phyloP scores from a whole-genome alignment of 35 echinoderm and acorn worm genomes.

The Apostichopus japonicus region DNA sequence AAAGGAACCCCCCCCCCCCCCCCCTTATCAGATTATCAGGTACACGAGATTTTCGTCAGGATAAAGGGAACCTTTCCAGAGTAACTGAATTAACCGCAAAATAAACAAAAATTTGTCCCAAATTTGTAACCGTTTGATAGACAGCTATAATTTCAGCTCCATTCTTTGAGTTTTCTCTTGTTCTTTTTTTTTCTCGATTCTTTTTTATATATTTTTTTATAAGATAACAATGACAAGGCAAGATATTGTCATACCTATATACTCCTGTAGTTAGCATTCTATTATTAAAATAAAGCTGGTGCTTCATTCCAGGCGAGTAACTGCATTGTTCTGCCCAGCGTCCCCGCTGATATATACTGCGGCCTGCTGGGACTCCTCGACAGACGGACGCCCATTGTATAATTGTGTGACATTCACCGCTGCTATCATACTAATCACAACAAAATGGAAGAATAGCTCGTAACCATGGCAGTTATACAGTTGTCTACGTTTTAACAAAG shows the following conservation, averaged over 20 bases:
- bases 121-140: conserved; percentile 35
- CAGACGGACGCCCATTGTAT: conserved; percentile 32
- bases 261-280: background rate
- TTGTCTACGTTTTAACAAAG: conserved; percentile 27
- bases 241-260: conserved; percentile 2
- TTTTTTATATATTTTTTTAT: background rate
- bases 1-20: no score
- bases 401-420: conserved; percentile 13
- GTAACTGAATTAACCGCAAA: background rate
- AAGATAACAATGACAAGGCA: conserved; percentile 45
- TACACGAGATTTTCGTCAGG: background rate
- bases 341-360: conserved; percentile 31
- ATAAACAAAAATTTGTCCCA: background rate
- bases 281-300: background rate
- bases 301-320: conserved; percentile 22
- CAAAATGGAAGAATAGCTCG: conserved; percentile 19
- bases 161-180: background rate
- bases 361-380: conserved; percentile 16
- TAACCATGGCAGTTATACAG: conserved; percentile 19
- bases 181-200: background rate
- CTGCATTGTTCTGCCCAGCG: background rate
- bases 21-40: background rate
- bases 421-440: conserved; percentile 50
- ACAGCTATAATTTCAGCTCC: background rate
- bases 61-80: background rate